Base-by-base conservation (phyloP, 2,797 vertebrate genomes). In the Mionectes olivaceus region DNA sequence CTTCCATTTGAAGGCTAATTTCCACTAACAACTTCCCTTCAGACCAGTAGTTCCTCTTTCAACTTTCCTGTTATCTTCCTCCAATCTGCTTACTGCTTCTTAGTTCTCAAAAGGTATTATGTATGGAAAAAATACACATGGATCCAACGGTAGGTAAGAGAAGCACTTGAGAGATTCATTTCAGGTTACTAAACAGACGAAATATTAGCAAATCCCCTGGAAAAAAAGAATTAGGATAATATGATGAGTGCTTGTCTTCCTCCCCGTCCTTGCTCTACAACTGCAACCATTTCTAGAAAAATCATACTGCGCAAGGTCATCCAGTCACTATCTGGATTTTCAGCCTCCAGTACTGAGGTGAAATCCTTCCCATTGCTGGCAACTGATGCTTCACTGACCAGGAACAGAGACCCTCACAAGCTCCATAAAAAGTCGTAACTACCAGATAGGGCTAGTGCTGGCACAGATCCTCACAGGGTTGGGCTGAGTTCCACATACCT, bases 341-440 rank as follows among this genome's bases (percentile, higher is more conserved):
- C 15, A 55, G 0, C 13, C 76, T 69, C 19, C 28, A 63, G 6
- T 44, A 37, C 47, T 73, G 53, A 90, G 67, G n/a, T 74, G 2
- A 1, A 65, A 84, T 25, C 52, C 25, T 35, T 73, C 59, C 28
- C 25, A 11, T 12, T 69, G 55, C 19, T 59, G 33, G 63, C 1
- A 1, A 39, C 19, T 56, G 57, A 65, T 19, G 52, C 47, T 60
- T 82, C 56, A 67, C 35, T 90, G 83, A 64, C 64, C 63, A 90
- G 46, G 49, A 88, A 95, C n/a, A 78, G 70, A 84, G 71, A 55
- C 47, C 59, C 65, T 89, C 71, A 65, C 35, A 89, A 83, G 55
- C 78, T 85, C 90, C 81, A 89, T 89, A 87, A 92, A 93, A 95
- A 95, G 89, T 82, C 89, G 77, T 24, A 76, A n/a, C 46, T 84